Percentiles rank a stretch among this genome's conserved stretches.
Conservation (phyloP, 2,888 invertebrate genomes). For the Drosophila borealis region DNA sequence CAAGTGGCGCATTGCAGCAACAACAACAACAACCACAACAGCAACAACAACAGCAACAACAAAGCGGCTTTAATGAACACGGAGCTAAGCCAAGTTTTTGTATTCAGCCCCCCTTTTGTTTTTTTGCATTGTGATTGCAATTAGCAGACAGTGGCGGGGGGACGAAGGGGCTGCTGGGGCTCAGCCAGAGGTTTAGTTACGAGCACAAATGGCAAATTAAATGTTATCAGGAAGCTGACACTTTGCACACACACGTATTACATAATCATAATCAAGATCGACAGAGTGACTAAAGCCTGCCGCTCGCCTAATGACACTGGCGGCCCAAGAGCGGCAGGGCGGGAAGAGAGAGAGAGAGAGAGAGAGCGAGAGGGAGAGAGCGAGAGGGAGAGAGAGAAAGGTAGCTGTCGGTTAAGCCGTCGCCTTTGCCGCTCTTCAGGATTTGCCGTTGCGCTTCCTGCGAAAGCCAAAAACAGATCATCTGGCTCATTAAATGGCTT, state of each 20-base stretch:
- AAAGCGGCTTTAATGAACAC: slow-evolving; percentile 61
- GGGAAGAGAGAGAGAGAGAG: neutral
- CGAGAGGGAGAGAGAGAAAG: neutral
- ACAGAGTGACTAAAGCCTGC: slow-evolving; percentile 43
- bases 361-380: neutral
- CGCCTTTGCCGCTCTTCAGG: slow-evolving; percentile 17
- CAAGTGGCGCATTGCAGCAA: slow-evolving; percentile 69
- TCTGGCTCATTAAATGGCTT: slow-evolving; percentile 77
- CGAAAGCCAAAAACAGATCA: slow-evolving; percentile 56
- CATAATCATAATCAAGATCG: slow-evolving; percentile 59
- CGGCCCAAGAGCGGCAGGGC: neutral
- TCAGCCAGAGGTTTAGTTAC: slow-evolving; percentile 10
- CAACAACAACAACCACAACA: slow-evolving; percentile 35
- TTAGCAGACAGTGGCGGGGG: slow-evolving; percentile 50
- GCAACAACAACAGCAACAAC: slow-evolving; percentile 4
- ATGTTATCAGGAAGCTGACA: slow-evolving; percentile 77
- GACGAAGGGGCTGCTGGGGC: neutral
- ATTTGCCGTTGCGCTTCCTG: slow-evolving; percentile 58
- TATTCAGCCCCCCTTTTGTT: slow-evolving; percentile 12
- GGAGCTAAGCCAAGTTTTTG: slow-evolving; percentile 37
- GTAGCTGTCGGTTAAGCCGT: slow-evolving; percentile 20
- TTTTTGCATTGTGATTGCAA: slow-evolving; percentile 62
- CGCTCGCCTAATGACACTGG: slow-evolving; percentile 48
- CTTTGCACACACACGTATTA: slow-evolving; percentile 47
- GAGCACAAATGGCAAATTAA: slow-evolving; percentile 73